Evolutionary conservation across 1,140 invertebrate genomes (phyloP).

Genomic region (Drosophila baimaii): DNA sequence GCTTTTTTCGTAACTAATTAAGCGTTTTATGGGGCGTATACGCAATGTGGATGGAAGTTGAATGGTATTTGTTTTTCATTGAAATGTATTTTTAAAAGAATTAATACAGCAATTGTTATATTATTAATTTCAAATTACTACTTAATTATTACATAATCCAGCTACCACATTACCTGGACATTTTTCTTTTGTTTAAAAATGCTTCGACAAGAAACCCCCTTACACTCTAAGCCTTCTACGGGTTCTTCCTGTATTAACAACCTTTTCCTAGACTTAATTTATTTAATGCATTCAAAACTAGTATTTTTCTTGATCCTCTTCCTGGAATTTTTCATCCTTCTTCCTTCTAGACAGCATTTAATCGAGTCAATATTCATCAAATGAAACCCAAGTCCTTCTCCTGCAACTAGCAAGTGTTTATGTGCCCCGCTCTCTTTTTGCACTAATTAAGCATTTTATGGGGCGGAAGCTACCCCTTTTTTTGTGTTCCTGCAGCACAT

Average conservation of each 20-base stretch:
- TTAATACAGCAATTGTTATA: too few relatives aligned
- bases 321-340: background rate
- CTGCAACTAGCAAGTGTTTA: slow-evolving; percentile 28
- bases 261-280: background rate
- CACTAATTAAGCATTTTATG: slow-evolving; percentile 73
- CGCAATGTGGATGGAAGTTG: slow-evolving; percentile 39
- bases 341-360: slow-evolving; percentile 43
- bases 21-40: slow-evolving; percentile 74
- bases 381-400: slow-evolving; percentile 9
- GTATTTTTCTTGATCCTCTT: too few relatives aligned
- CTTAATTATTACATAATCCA: too few relatives aligned
- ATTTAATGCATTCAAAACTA: background rate
- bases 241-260: background rate
- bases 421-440: slow-evolving; percentile 18
- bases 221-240: background rate
- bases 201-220: too few relatives aligned
- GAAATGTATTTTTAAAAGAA: too few relatives aligned
- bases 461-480: slow-evolving; percentile 29
- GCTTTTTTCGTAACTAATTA: slow-evolving; percentile 49
- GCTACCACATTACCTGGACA: too few relatives aligned
- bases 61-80: background rate
- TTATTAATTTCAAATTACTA: too few relatives aligned
- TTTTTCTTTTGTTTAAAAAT: background rate
- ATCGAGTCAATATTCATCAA: slow-evolving; percentile 60
- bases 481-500: slow-evolving; percentile 28